phyloP scores from a whole-genome alignment of 2,113 vertebrate genomes.

The Tenebrosternarchus preto region DNA sequence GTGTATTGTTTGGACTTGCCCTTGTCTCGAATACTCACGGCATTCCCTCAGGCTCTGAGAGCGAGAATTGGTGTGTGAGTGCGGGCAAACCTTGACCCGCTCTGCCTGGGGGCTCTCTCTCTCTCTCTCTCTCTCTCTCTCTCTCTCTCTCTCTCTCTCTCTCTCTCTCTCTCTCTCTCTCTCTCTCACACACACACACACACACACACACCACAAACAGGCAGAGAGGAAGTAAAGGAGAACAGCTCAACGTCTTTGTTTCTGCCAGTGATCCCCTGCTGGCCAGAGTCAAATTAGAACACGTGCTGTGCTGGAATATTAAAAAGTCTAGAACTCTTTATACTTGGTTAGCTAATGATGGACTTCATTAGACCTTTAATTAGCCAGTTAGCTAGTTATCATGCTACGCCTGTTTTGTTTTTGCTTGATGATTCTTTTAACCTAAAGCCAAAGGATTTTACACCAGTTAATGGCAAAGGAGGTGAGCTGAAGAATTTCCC shows the following conservation, averaged over 20 bases:
- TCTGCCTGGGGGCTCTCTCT: constrained; percentile 84
- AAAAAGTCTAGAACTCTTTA: not conserved
- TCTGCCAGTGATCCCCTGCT: not conserved
- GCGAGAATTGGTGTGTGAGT: constrained; percentile 91
- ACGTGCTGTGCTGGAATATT: constrained; percentile 14
- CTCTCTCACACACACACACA: constrained; percentile 81
- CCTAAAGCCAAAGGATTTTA: constrained; percentile 6
- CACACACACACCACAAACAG: constrained; percentile 72
- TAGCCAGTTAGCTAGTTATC: no score
- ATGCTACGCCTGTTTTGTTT: no score
- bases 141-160: no score
- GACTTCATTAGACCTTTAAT: no score
- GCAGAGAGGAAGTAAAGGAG: constrained; percentile 28
- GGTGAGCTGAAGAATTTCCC: not conserved
- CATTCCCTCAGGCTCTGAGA: constrained; percentile 85
- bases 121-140: no score
- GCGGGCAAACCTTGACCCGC: constrained; percentile 95
- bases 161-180: no score
- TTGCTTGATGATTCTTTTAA: no score
- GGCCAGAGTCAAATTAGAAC: not conserved
- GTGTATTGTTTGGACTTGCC: constrained; percentile 77
- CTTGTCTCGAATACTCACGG: constrained; percentile 89
- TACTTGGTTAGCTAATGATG: no score
- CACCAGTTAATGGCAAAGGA: not conserved
- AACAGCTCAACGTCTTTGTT: constrained; percentile 9